These are phyloP conservation scores for Pygoscelis adeliae DNA, from an alignment of 2,113 vertebrate species.

Conservation along the genomic window DNA sequence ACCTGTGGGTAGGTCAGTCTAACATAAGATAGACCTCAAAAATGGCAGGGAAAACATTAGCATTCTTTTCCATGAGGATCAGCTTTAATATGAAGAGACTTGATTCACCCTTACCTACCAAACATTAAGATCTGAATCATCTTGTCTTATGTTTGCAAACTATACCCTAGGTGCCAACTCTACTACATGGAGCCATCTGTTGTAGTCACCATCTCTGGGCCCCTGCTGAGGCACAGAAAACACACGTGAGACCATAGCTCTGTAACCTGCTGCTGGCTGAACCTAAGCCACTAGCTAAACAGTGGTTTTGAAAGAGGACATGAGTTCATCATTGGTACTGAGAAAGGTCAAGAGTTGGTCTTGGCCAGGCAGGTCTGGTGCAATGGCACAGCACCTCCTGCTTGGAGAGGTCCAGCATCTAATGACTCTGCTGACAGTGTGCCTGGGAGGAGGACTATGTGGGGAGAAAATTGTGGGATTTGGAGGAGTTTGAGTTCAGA, in stretches of 20 bases:
- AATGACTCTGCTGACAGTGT: neutral
- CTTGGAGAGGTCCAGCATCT: neutral
- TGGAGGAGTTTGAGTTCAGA: neutral
- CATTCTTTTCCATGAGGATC: neutral
- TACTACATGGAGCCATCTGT: neutral
- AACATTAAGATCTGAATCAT: neutral
- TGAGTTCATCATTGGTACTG: rapidly evolving
- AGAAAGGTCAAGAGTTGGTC: neutral
- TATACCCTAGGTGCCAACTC: neutral
- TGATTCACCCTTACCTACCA: neutral
- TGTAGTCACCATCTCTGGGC: neutral
- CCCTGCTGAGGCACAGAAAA: neutral
- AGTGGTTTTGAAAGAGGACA: neutral
- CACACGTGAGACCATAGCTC: neutral
- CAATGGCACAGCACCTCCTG: neutral
- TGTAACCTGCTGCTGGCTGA: neutral
- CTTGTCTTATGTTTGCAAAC: neutral
- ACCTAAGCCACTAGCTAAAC: neutral
- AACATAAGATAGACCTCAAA: neutral
- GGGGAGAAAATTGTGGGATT: neutral
- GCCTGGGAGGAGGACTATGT: neutral
- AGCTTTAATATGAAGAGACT: neutral
- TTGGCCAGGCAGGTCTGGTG: neutral
- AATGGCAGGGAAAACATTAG: neutral
- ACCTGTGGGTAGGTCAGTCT: neutral